Evolutionary conservation across 2,797 vertebrate species (phyloP), one percentile per base, ranked within the genome.

Genomic region (Dryobates pubescens): DNA sequence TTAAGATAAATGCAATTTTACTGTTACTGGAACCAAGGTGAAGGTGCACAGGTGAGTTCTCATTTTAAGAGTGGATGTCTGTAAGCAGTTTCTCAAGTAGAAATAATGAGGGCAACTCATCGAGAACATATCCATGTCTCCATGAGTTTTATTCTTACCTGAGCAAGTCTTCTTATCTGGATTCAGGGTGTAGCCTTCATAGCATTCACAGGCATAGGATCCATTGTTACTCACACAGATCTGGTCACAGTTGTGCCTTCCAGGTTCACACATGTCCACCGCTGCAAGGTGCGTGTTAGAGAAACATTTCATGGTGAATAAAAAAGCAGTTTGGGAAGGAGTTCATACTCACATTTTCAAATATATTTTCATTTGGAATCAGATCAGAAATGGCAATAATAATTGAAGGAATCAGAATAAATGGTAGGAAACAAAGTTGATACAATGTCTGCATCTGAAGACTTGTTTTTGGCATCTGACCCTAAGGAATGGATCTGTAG

Each of bases 131-230:
- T 23, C 49, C 34, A 6, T 53, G 29, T 82, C 36, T 74, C 32
- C 32, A 22, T 23, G 30, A 64, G 36, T 59, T 81, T 80, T 34
- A 19, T 86, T 96, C 97, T 98, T 97, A 98, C 98, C 96, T 90
- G 98, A 98, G 90, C 99, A 99, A 3, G 98, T 98, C 79, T 97
- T 99, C 95, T 94, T 97, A 95, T 99, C 98, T 68, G 94, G 89
- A 74, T 99, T 98, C 90, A 99, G 94, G 49, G 92, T 84, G 36
- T 98, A 98, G 56, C 98, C 98, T 26, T 94, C 87, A 2, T 95
- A 97, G 97, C 99, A 99, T 70, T 97, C 97, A 89, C 99, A 99
- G 96, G 82, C 92, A 61, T 98, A 98, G 18, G 98, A 98, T 70
- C 95, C 91, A 0, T 93, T 97, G 47, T 88, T 98, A 36, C 96